Percentiles rank a stretch among this genome's conserved stretches.
These are phyloP conservation scores for Gnathonemus longibarbis DNA, from an alignment of 2,113 vertebrate species.

Conservation along the genomic window DNA sequence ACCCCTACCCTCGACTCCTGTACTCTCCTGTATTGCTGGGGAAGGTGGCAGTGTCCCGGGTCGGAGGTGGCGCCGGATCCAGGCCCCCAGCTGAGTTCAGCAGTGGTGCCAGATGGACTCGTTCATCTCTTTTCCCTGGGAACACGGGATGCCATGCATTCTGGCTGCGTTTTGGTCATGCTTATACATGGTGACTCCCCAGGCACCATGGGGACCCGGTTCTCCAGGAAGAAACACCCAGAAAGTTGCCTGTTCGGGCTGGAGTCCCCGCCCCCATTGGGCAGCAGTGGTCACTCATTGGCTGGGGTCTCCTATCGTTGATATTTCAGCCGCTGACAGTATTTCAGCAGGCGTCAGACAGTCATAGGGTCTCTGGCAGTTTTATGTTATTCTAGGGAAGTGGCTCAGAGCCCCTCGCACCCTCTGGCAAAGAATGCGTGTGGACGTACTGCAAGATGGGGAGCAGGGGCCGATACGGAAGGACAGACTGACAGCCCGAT, in stretches of 20 bases:
- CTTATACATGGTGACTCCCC: not conserved
- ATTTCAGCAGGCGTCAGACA: not conserved
- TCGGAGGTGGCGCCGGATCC: not conserved
- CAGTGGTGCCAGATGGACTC: not conserved
- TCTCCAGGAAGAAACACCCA: not conserved
- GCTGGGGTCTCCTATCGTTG: too few relatives aligned
- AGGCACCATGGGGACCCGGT: not conserved
- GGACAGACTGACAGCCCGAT: not conserved
- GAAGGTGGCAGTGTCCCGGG: not conserved
- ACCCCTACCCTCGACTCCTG: not conserved
- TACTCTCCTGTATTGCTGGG: not conserved
- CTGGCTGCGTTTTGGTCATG: not conserved
- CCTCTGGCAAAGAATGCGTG: not conserved
- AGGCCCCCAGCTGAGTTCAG: not conserved
- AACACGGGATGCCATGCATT: not conserved
- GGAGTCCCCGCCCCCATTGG: not conserved
- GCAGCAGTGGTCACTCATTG: not conserved
- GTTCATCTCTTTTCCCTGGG: not conserved
- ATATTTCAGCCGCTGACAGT: not conserved
- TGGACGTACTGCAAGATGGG: not conserved
- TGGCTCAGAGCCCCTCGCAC: not conserved
- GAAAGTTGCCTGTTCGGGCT: not conserved
- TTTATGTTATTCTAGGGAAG: not conserved
- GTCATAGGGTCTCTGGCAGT: not conserved
- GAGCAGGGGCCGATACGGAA: not conserved